Base-by-base conservation (phyloP, 2,113 vertebrate species). In the Epinephelus cyanopodus region DNA sequence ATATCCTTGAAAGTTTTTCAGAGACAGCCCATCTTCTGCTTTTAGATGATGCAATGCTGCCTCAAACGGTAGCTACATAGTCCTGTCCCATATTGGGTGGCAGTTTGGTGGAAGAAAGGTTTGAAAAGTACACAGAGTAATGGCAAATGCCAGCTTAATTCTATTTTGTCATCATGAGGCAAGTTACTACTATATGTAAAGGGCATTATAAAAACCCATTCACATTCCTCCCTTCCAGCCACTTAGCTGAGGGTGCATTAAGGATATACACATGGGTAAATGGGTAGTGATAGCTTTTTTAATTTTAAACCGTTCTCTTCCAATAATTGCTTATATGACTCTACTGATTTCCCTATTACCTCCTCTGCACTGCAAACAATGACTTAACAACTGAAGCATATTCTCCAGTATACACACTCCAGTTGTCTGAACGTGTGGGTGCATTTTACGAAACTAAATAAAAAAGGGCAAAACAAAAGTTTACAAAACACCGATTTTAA, bases 1-100 rank as follows among this genome's bases (percentile, higher is more conserved):
- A 25, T 25, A 71, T 70, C 53, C 63, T 52, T 65, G 45, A 84
- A 60, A 77, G 5, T 23, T 62, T 57, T 47, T 64, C 29, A 3
- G 8, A 54, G 72, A 67, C 66, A 39, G 42, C 60, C 6, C 8
- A 9, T 68, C 15, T 27, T 21, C 37, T 25, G 60, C 48, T 39
- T 74, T 57, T 6, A 50, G 48, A 54, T 72, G 60, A 81, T 19
- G 56, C 33, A 62, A 73, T 39, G 61, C 6, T 39, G 25, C 60
- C 18, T 74, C 19, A 70, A 64, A 69, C 25, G 10, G 68, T 1
- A 23, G 21, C 66, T 58, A 8, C 10, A 1, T 19, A 6, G 11
- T 18, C 17, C 8, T 21, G 45, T 21, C 14, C 14, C 2, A 47
- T n/a, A n/a, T 17, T 29, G 17, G 15, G 37, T 53, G 18, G 37